Base-by-base conservation (phyloP, 2,888 invertebrate species). In the Scaptomyza parva region DNA sequence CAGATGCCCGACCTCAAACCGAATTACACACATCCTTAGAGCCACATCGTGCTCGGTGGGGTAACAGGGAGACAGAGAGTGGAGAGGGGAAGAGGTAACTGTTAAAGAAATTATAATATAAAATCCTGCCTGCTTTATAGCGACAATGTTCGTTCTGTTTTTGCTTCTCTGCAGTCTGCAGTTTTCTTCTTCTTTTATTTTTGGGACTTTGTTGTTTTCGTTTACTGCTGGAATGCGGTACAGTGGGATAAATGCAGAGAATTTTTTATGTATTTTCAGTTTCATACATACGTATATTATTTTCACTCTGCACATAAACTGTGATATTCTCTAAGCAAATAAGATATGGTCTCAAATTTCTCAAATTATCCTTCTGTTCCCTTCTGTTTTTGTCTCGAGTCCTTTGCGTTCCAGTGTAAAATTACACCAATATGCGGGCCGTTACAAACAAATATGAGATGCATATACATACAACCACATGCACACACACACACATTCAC, bases 371-470 rank as follows among this genome's bases (percentile, higher is more conserved):
- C 60, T 40, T 33, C 41, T 59, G 12, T 53, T 18, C 17, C 24
- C 14, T 4, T 17, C 2, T 28, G n/a, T 17, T 24, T 24, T 28
- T 24, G 47, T 22, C 33, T 20, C 9, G 30, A 28, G 45, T 35
- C 52, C 62, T 54, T 30, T 33, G 43, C 43, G 40, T 72, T 63
- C 18, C 72, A 48, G 59, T 71, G 69, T 74, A 78, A 80, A 70
- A 70, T 71, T 71, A 82, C 80, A 82, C 74, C 74, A 14, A 76
- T 65, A 86, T 84, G 80, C 74, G 80, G 74, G 76, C 59, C 40
- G 37, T 37, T 44, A 35, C 67, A 76, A 59, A 64, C 60, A 75
- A 65, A 73, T 41, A 63, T 41, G 48, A 63, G 35, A 47, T 40
- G n/a, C 20, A 24, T 11, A 63, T 28, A 35, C 35, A 35, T n/a